Evolutionary conservation across 2,797 vertebrate genomes (phyloP), one percentile per base, ranked within the genome.

Genomic region (Danio jaintianensis): DNA sequence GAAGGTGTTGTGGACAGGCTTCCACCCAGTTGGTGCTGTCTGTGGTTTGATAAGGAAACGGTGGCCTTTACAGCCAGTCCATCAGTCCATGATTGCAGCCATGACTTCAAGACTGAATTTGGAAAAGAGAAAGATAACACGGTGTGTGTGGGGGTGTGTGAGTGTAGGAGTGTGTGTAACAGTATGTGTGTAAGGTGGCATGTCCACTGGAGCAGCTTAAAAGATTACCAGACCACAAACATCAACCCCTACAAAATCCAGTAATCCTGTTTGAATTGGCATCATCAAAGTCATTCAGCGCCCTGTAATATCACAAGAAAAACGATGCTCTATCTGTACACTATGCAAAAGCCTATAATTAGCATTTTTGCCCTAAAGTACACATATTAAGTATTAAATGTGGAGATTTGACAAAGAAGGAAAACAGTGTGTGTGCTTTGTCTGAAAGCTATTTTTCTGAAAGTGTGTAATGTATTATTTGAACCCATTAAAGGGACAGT

Each of bases 201-300:
- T 70, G 73, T 73, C 74, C 79, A 72, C 56, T 74, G 69, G 47
- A 77, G 66, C 47, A 68, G 76, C 64, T 81, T 67, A 69, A 79
- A 53, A 84, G 83, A 84, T 84, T 75, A 81, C 71, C n/a, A 70
- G 72, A 52, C 83, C 68, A 67, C 45, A 45, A 73, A 78, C 62
- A 79, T 45, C 50, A 74, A 53, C 62, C 61, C 47, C 45, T 66
- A 73, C 36, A 18, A 72, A 63, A 73, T 56, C 73, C 53, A 64
- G 50, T 69, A 76, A 64, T 72, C 69, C 78, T 72, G 42, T 29
- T 80, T 69, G 59, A 70, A 64, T 47, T 79, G 67, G 58, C 78
- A 79, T 63, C 68, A 53, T 79, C 48, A 63, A 63, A 71, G 12
- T 45, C 47, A 61, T 71, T 71, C 68, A 43, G 13, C 15, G 38